Conservation (phyloP, 2,797 vertebrate species). For the Cheirogaleus major region DNA sequence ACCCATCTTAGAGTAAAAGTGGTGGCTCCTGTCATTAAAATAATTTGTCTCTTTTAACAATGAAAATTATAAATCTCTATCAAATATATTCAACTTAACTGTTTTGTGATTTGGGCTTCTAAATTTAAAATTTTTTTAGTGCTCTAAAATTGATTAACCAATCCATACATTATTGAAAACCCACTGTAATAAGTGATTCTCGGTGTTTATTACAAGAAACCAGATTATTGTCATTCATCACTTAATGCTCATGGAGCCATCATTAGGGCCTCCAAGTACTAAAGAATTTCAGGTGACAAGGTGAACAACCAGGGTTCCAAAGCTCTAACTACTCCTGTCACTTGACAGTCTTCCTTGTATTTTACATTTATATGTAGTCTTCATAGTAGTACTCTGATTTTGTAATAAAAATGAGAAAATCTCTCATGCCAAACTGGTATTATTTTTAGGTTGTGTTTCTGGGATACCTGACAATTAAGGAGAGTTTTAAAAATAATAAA, state of each 20-base stretch:
- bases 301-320: neutral
- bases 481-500: conserved; percentile 5
- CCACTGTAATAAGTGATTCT: neutral
- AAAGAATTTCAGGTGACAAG: conserved; percentile 36
- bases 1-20: neutral
- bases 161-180: neutral
- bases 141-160: conserved; percentile 1
- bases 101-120: neutral
- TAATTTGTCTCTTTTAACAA: neutral
- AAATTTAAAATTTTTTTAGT: conserved; percentile 11
- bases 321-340: conserved; percentile 30
- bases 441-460: conserved; percentile 2
- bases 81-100: neutral
- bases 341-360: conserved; percentile 48
- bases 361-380: conserved; percentile 23
- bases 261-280: conserved; percentile 40
- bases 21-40: neutral
- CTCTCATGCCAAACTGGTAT: conserved; percentile 28
- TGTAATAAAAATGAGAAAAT: conserved; percentile 53
- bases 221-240: conserved; percentile 24
- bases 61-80: neutral
- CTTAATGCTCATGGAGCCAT: neutral
- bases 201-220: conserved; percentile 14
- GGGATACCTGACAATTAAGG: conserved; percentile 53
- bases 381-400: conserved; percentile 53